Base-by-base conservation (phyloP, 2,888 invertebrate genomes). In the Meliscaeva auricollis region DNA sequence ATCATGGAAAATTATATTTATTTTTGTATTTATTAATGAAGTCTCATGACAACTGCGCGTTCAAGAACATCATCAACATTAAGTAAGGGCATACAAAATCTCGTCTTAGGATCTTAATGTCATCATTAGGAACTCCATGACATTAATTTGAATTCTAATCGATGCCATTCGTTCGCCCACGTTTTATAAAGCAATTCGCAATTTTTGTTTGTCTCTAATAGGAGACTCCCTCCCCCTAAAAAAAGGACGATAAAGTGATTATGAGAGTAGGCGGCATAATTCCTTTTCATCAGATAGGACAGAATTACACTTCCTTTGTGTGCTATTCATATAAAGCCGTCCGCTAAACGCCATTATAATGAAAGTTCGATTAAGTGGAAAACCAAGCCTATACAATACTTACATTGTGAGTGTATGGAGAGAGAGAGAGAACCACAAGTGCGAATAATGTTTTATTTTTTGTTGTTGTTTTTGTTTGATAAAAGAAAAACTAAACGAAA, bases 401-500 rank as follows among this genome's bases (percentile, higher is more conserved):
- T n/a, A n/a, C n/a, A n/a, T n/a, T n/a, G n/a, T n/a, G n/a, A n/a
- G n/a, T n/a, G n/a, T n/a, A n/a, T n/a, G n/a, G n/a, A n/a, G n/a
- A 38, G 9, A 38, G 38, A 38, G 3, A 38, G 38, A 11, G 38
- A 11, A 11, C 11, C 52, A 72, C 81, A 76, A 72, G 62, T 76
- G 62, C 44, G 52, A 60, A 75, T 56, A 81, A 75, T 70, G 48
- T 22, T 26, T 30, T 62, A 54, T 41, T 38, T 38, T 38, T 8
- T 11, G 8, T 38, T 32, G 1, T 9, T 3, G 38, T 3, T 9
- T 13, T 38, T 1, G 7, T 6, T 13, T 38, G 3, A 9, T 5
- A 50, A 35, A 35, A n/a, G n/a, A n/a, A 64, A 44, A 80, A 58
- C 60, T 15, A 8, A 81, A 30, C 74, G 17, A 68, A 85, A 85